These are phyloP conservation scores for Dicrostonyx torquatus DNA, from an alignment of 2,797 vertebrate species.

Conservation along the genomic window DNA sequence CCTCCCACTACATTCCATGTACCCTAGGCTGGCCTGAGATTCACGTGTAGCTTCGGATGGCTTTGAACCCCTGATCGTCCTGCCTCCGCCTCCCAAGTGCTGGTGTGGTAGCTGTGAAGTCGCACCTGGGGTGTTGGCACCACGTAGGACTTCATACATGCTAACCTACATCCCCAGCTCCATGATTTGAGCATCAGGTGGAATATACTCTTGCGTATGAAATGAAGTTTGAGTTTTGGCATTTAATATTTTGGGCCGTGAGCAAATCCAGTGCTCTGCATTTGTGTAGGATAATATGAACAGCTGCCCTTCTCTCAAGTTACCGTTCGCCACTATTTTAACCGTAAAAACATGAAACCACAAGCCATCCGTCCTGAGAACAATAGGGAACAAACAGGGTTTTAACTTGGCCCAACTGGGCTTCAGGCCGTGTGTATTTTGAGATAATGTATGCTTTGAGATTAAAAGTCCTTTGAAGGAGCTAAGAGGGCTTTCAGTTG, in stretches of 20 bases:
- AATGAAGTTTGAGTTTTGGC: slow-evolving; percentile 43
- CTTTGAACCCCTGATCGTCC: neutral
- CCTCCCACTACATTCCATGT: slow-evolving; percentile 40
- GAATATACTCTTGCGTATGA: neutral
- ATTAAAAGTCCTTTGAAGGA: neutral
- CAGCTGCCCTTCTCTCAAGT: neutral
- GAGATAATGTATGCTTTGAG: neutral
- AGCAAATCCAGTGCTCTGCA: neutral
- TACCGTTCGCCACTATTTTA: slow-evolving; percentile 66
- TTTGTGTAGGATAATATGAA: slow-evolving; percentile 1
- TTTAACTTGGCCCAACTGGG: neutral
- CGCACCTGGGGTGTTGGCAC: neutral
- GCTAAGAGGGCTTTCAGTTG: neutral
- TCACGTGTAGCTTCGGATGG: neutral
- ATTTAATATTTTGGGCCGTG: slow-evolving; percentile 35
- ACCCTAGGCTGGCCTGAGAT: neutral
- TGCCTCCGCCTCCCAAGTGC: neutral
- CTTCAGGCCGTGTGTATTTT: neutral
- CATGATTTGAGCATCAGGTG: neutral
- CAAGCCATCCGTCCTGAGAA: neutral
- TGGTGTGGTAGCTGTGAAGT: neutral
- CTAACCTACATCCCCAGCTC: neutral
- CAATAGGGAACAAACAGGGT: slow-evolving; percentile 33
- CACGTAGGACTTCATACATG: neutral
- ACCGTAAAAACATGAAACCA: neutral